Percentiles rank a stretch among this genome's conserved stretches.
phyloP scores from a whole-genome alignment of 2,888 invertebrate genomes.

The Aporophyla lueneburgensis region DNA sequence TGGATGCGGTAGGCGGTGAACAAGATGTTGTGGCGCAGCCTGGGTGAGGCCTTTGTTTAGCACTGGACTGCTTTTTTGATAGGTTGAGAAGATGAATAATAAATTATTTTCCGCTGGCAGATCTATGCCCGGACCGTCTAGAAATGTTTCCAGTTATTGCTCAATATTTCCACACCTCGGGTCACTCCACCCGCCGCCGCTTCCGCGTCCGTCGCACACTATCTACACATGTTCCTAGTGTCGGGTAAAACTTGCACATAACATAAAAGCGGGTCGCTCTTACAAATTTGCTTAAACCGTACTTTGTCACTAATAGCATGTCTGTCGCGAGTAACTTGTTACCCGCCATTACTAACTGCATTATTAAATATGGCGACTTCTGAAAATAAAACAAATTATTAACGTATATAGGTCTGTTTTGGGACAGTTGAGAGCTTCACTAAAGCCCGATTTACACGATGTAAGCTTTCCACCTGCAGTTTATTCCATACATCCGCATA shows the following conservation, averaged over 20 bases:
- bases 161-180: not conserved
- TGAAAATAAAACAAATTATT: not conserved
- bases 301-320: conserved; percentile 56
- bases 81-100: not conserved
- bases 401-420: not conserved
- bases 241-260: conserved; percentile 43
- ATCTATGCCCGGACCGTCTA: not conserved
- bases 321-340: conserved; percentile 47
- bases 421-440: not conserved
- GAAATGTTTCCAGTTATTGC: not conserved
- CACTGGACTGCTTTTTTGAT: not conserved
- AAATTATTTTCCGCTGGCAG: not conserved
- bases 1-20: too few relatives aligned
- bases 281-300: conserved; percentile 57
- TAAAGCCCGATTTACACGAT: not conserved
- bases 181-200: not conserved
- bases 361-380: conserved; percentile 24
- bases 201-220: not conserved
- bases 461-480: not conserved
- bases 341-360: conserved; percentile 24
- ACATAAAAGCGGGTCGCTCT: conserved; percentile 34
- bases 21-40: too few relatives aligned
- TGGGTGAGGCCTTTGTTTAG: not conserved
- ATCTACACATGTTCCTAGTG: conserved; percentile 5
- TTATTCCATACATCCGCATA: too few relatives aligned